Conservation (phyloP, 2,797 vertebrate species). For the Sebastes flavidus region DNA sequence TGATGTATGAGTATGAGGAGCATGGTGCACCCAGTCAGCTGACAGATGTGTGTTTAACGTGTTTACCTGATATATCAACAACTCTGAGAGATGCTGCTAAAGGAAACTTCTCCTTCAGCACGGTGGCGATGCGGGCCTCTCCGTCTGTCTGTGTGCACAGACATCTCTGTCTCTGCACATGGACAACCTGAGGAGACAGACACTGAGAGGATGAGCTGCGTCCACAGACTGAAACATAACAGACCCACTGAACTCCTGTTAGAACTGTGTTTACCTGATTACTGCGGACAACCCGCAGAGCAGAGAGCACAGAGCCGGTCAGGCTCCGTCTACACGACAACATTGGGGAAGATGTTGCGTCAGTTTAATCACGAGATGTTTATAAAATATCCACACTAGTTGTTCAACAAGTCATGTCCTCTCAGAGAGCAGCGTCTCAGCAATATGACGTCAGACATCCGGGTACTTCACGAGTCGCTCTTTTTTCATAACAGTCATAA, state of each 20-base stretch:
- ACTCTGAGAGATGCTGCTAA: conserved; percentile 87
- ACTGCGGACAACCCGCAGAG: conserved; percentile 50
- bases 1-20: no score
- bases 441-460: conserved; percentile 64
- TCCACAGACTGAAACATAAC: background rate
- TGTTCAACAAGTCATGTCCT: conserved; percentile 53
- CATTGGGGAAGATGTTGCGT: conserved; percentile 8
- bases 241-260: background rate
- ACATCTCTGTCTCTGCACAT: conserved; percentile 70
- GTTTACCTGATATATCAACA: conserved; percentile 90
- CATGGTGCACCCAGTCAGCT: background rate
- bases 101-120: conserved; percentile 89
- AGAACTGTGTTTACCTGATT: conserved; percentile 52
- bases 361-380: background rate
- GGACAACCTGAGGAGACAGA: conserved; percentile 46
- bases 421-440: conserved; percentile 29
- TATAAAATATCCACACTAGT: background rate
- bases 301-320: conserved; percentile 13
- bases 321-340: conserved; percentile 27
- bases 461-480: background rate
- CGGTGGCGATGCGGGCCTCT: conserved; percentile 80
- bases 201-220: background rate
- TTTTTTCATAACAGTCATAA: background rate
- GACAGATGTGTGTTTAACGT: background rate
- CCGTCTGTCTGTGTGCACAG: conserved; percentile 83